Evolutionary conservation across 2,113 vertebrate species (phyloP).

Genomic region (Aplodontia rufa): DNA sequence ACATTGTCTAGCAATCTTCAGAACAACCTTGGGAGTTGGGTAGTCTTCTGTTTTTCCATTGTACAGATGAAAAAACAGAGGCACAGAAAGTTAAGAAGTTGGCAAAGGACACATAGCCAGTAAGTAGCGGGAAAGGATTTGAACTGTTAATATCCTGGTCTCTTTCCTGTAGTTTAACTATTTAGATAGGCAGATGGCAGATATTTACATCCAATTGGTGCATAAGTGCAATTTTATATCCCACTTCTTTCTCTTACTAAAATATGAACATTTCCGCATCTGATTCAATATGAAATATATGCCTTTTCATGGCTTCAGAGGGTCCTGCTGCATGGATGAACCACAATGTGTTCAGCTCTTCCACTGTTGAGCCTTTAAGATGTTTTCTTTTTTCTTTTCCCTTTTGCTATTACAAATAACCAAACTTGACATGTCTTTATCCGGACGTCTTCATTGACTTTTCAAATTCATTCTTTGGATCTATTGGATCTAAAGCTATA

Average conservation of each 20-base stretch:
- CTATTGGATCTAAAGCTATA: neutral
- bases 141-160: neutral
- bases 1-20: neutral
- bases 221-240: neutral
- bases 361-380: neutral
- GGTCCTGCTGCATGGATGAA: neutral
- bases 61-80: neutral
- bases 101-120: neutral
- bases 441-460: neutral
- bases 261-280: neutral
- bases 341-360: neutral
- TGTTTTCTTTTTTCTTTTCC: neutral
- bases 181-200: neutral
- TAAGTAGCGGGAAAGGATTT: neutral
- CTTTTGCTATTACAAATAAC: neutral
- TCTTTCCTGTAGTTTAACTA: neutral
- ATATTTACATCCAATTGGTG: neutral
- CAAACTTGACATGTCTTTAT: neutral
- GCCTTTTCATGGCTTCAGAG: neutral
- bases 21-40: neutral
- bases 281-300: neutral
- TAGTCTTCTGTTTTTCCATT: neutral
- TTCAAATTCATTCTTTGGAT: neutral
- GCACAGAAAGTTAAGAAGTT: neutral
- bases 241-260: neutral